Percentiles rank a stretch among this genome's conserved stretches.
Evolutionary conservation across 2,797 vertebrate species (phyloP).

Genomic region (Hoplostethus mediterraneus): DNA sequence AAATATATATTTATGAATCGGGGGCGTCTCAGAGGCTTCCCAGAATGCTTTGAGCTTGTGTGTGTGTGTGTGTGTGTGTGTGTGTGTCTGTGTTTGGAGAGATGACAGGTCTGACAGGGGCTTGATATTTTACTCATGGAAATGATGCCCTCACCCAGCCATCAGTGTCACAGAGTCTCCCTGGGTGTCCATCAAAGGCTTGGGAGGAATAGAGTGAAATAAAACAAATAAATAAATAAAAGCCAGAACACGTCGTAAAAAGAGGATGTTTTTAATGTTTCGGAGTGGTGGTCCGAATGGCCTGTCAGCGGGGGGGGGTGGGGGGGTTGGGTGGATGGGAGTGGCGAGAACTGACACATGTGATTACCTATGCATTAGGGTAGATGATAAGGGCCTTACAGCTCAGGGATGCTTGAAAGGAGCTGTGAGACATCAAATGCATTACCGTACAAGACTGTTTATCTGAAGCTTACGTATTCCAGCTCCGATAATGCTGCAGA

Average conservation of each 20-base stretch:
- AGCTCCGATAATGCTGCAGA: slow-evolving; percentile 42
- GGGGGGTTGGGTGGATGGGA: slow-evolving; percentile 5
- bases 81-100: slow-evolving; percentile 28
- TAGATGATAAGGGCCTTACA: slow-evolving; percentile 75
- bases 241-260: slow-evolving; percentile 46
- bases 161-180: slow-evolving; percentile 79
- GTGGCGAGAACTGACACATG: slow-evolving; percentile 72
- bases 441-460: slow-evolving; percentile 62
- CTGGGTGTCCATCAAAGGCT: slow-evolving; percentile 72
- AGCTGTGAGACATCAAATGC: slow-evolving; percentile 55
- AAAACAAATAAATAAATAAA: slow-evolving; percentile 35
- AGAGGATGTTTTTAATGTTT: slow-evolving; percentile 78
- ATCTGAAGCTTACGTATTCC: slow-evolving; percentile 71
- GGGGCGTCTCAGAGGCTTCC: slow-evolving; percentile 29
- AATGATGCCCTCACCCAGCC: slow-evolving; percentile 76
- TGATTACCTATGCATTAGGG: slow-evolving; percentile 83
- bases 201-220: slow-evolving; percentile 51
- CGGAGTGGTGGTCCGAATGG: slow-evolving; percentile 68
- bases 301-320: slow-evolving; percentile 56
- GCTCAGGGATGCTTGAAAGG: slow-evolving; percentile 56
- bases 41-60: slow-evolving; percentile 52
- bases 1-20: neutral
- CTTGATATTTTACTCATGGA: slow-evolving; percentile 82
- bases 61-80: slow-evolving; percentile 27
- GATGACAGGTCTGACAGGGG: slow-evolving; percentile 73